phyloP scores from a whole-genome alignment of 2,113 vertebrate genomes.

The Echinops telfairi region DNA sequence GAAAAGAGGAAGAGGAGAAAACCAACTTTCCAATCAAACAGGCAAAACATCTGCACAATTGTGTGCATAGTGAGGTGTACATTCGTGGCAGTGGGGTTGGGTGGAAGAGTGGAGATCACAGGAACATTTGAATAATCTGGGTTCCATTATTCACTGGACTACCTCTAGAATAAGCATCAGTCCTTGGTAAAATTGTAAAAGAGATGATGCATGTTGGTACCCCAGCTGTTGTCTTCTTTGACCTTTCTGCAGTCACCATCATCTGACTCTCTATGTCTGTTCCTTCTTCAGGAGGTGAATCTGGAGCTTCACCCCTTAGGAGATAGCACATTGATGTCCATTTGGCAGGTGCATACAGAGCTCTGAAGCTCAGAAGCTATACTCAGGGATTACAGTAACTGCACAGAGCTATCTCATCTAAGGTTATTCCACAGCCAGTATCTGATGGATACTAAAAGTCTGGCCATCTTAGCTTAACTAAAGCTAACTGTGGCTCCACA shows the following conservation, averaged over 20 bases:
- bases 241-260: neutral
- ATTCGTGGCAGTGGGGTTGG: neutral
- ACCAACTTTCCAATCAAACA: slow-evolving; percentile 51
- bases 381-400: neutral
- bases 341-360: neutral
- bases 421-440: neutral
- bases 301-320: neutral
- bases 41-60: slow-evolving; percentile 18
- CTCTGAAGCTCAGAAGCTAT: slow-evolving; percentile 9
- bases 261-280: neutral
- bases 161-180: neutral
- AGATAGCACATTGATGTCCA: neutral
- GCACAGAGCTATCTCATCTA: neutral
- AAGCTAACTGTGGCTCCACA: neutral
- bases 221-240: neutral
- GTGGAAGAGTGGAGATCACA: neutral
- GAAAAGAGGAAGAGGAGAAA: neutral
- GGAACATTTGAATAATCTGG: neutral
- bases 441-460: neutral
- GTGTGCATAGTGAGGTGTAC: neutral
- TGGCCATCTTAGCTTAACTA: neutral
- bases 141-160: neutral
- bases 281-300: neutral
- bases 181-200: neutral
- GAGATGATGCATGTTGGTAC: neutral